Evolutionary conservation across 2,888 invertebrate genomes (phyloP), one percentile per base, ranked within the genome.

Genomic region (Phania funesta): DNA sequence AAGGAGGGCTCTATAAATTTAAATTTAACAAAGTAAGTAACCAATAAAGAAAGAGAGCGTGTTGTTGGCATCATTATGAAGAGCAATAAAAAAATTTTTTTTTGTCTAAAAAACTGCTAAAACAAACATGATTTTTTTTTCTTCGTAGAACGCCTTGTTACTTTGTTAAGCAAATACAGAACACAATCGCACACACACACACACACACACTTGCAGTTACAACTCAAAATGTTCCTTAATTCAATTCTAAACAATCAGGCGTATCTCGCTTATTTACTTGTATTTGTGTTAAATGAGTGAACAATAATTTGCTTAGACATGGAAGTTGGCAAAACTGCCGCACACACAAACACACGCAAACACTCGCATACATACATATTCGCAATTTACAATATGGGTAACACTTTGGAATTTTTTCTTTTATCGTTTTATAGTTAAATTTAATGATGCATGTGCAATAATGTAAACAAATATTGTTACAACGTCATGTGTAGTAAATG

Each of bases 361-460:
- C 26, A 7, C 16, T 26, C 11, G 16, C 35, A 50, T n/a, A 29
- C 6, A 20, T 7, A n/a, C 13, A 4, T 2, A 18, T 26, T 26
- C 22, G 20, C 44, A 58, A 76, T 58, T 67, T 68, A 73, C 46
- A 62, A 73, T 44, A 58, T 41, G 32, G 44, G 68, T 74, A 65
- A 70, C 82, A 70, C 70, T 73, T 67, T 67, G 54, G 74, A n/a
- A n/a, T n/a, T n/a, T n/a, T 68, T 60, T 67, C 74, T 44, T 73
- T 58, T 67, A 78, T 80, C 70, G 80, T 80, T 83, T 80, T 77
- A 78, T 71, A 60, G 70, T 70, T 70, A 68, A 75, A 78, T 70
- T 78, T 82, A 78, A 82, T 82, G 82, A 75, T 82, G 82, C 82
- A 82, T 75, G 50, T 65, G 78, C 68, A 70, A 75, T 78, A 82